Base-by-base conservation (phyloP, 2,888 invertebrate species). In the Cephus pulcher region DNA sequence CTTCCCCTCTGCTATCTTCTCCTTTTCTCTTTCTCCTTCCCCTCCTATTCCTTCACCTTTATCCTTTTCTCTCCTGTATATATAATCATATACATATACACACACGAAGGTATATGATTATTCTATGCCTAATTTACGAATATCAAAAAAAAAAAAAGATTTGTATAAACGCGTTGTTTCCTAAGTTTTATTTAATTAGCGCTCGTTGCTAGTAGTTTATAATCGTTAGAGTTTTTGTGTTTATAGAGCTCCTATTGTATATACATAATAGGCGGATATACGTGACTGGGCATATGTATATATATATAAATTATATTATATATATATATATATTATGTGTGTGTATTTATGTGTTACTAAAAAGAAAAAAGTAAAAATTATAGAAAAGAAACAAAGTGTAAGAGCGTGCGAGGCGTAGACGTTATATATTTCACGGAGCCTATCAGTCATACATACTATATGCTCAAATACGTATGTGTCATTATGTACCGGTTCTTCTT, bases 91-190 rank as follows among this genome's bases (percentile, higher is more conserved):
- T 77, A 76, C 69, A 79, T 37, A 76, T 78, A 78, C 68, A 69
- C 78, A 79, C 75, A 79, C 79, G 81, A 78, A 79, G 80, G 81
- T 82, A 85, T 75, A 84, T 84, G 83, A 82, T 84, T 83, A 86
- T 82, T 82, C n/a, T 73, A 83, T 80, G 69, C 79, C 77, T 82
- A 80, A 79, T 83, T 83, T 83, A 86, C 87, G 83, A 86, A 82
- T 83, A 83, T 86, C 81, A 84, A 85, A 84, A 83, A 86, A 84
- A 40, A 40, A 40, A 9, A 56, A 56, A 56, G 56, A 82, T 88
- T 87, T 87, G 86, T 87, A 87, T 84, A 87, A 86, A 87, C 83
- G 84, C 86, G 84, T 87, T 86, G 85, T 84, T 85, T 86, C 83
- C 81, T 86, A 87, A 85, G 80, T 84, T 87, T 87, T 88, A 87